These are phyloP conservation scores for Isaurus tuberculatus DNA, from an alignment of 92 coral and sea anemone genomes.

Conservation along the genomic window DNA sequence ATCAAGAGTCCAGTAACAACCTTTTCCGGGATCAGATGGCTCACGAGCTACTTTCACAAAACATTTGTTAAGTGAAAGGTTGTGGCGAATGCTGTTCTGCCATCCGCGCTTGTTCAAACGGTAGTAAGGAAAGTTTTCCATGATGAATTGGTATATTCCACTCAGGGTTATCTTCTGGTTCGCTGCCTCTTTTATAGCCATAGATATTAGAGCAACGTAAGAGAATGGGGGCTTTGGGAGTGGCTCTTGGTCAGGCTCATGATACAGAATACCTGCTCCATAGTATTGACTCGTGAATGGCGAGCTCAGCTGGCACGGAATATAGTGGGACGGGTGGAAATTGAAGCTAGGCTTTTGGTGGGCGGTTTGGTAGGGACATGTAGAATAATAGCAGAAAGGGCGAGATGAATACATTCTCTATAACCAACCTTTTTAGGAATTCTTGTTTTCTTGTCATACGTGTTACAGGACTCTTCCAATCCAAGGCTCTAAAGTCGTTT, in stretches of 20 bases:
- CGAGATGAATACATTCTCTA: conserved; percentile 32
- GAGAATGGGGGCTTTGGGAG: conserved; percentile 99
- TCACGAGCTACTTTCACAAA: conserved; percentile 96
- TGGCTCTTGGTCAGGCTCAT: conserved; percentile 50
- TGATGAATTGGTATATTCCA: conserved; percentile 97
- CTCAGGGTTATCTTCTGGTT: conserved; percentile 88
- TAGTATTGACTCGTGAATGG: conserved; percentile 19
- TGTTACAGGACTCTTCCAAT: not conserved
- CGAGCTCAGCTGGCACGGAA: conserved; percentile 12
- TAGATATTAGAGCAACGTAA: conserved; percentile 95
- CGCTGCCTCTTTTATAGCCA: conserved; percentile 97
- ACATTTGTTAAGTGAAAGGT: conserved; percentile 94
- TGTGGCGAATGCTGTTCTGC: conserved; percentile 99
- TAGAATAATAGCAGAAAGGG: conserved; percentile 14
- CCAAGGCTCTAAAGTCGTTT: not conserved
- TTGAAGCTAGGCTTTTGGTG: conserved; percentile 13
- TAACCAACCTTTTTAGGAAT: not conserved
- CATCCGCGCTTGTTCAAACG: conserved; percentile 97
- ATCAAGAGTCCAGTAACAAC: conserved; percentile 96
- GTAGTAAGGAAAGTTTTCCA: conserved; percentile 94
- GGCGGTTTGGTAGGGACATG: not conserved
- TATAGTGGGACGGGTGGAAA: conserved; percentile 11
- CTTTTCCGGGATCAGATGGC: conserved; percentile 95
- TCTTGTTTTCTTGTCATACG: not conserved
- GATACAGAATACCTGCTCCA: conserved; percentile 15